Base-by-base conservation (phyloP, 2,888 invertebrate genomes). In the Steromphala cineraria region DNA sequence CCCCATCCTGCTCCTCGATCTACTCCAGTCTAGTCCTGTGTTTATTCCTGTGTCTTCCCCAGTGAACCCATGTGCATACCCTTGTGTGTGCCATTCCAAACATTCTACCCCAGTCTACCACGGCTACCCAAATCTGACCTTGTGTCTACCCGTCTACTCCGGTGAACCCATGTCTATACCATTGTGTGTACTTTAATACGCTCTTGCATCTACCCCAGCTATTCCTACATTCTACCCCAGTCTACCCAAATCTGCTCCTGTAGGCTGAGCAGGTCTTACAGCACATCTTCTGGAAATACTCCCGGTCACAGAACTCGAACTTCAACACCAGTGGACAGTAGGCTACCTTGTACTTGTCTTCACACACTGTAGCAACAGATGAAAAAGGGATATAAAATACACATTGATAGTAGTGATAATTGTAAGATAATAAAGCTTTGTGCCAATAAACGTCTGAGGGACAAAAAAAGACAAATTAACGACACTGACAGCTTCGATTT, bases 251-350 rank as follows among this genome's bases (percentile, higher is more conserved):
- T 67, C 36, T 78, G 36, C 19, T 56, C 46, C n/a, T 24, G 53
- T 53, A 31, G 19, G 24, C 46, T 36, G 78, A 75, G 80, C 92
- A 92, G 0, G 92, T 92, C 80, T 90, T 88, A 84, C 92, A 92
- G 83, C 92, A 92, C 89, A 92, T 90, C 71, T 90, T 89, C 53
- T 88, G 85, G 85, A 92, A 92, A 83, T 92, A 92, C 31, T 90
- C 87, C 21, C 92, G 85, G 80, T 87, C 88, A 84, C 92, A 92
- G 84, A 91, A 90, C 15, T 87, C 86, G 81, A 90, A 92, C 80
- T 90, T 90, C 53, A 91, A 83, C 31, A 92, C 92, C 53, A 92
- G 86, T 0, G 91, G 92, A 80, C 92, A 92, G 84, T 92, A 92
- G n/a, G 90, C 91, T 19, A 92, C 91, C 74, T 88, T 88, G 80